Evolutionary conservation across 2,113 vertebrate species (phyloP).

Genomic region (Micronisus gabar): DNA sequence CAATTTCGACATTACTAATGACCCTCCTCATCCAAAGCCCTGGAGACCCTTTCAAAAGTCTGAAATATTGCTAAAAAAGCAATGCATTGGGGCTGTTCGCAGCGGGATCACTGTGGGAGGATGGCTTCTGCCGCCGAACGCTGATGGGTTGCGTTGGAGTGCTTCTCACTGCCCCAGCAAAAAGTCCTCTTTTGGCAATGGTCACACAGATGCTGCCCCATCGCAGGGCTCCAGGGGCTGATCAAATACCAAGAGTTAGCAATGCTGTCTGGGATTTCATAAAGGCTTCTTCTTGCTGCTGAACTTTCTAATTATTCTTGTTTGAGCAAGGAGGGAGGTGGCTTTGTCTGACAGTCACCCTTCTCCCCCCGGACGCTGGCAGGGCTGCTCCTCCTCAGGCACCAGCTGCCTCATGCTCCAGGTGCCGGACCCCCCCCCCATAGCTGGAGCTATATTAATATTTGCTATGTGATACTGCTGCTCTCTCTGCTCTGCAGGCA

Average conservation of each 20-base stretch:
- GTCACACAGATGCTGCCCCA: fast-evolving
- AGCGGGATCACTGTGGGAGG: background rate
- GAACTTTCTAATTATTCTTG: background rate
- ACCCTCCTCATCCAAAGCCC: background rate
- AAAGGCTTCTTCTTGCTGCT: background rate
- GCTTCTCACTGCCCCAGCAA: background rate
- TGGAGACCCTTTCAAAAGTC: background rate
- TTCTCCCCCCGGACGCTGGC: fast-evolving
- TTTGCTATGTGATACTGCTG: background rate
- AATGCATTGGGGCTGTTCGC: background rate
- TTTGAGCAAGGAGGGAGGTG: background rate
- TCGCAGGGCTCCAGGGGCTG: fast-evolving
- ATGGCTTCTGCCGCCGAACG: background rate
- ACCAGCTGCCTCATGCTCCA: background rate
- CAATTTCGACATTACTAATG: background rate
- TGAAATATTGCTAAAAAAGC: background rate
- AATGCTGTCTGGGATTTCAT: background rate
- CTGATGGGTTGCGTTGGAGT: fast-evolving
- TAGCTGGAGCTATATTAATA: background rate
- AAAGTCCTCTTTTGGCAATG: background rate
- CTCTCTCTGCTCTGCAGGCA: background rate
- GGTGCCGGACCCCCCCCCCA: background rate
- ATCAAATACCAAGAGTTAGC: fast-evolving
- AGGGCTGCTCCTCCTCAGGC: background rate
- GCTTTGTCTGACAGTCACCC: background rate